These are phyloP conservation scores for Ephialtes manifestator DNA, from an alignment of 2,888 invertebrate species.

Conservation along the genomic window DNA sequence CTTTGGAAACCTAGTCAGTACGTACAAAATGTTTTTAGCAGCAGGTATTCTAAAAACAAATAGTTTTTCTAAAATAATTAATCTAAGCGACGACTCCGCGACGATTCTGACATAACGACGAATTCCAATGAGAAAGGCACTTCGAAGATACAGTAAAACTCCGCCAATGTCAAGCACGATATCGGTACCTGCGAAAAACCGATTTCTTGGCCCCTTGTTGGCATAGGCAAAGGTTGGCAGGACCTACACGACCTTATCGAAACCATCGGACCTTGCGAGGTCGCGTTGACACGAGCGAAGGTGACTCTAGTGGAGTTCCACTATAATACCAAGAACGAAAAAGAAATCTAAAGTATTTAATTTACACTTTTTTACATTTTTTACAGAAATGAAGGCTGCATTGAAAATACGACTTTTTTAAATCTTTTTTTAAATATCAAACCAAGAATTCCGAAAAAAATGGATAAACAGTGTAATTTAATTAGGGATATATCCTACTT, in stretches of 20 bases:
- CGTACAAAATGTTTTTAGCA: background rate
- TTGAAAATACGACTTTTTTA: no score
- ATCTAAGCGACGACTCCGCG: background rate
- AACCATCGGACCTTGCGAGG: constrained; percentile 34
- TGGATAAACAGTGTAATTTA: no score
- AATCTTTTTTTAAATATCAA: no score
- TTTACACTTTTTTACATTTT: background rate
- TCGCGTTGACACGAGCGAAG: constrained; percentile 40
- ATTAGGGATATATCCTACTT: no score
- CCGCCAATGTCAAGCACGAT: constrained; percentile 1
- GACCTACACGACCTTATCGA: background rate
- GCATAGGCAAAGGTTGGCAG: background rate
- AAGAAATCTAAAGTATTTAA: background rate
- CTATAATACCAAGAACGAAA: constrained; percentile 18
- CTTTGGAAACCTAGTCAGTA: constrained; percentile 11
- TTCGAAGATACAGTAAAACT: constrained; percentile 17
- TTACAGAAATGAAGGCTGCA: background rate
- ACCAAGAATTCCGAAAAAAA: no score
- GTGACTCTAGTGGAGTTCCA: constrained; percentile 35
- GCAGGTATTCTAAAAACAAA: background rate
- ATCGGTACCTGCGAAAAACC: constrained; percentile 24
- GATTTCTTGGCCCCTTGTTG: background rate
- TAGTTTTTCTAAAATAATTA: background rate
- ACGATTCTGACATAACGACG: constrained; percentile 22
- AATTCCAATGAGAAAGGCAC: background rate